Evolutionary conservation across 2,113 vertebrate species (phyloP).

Genomic region (Cathartes aura): DNA sequence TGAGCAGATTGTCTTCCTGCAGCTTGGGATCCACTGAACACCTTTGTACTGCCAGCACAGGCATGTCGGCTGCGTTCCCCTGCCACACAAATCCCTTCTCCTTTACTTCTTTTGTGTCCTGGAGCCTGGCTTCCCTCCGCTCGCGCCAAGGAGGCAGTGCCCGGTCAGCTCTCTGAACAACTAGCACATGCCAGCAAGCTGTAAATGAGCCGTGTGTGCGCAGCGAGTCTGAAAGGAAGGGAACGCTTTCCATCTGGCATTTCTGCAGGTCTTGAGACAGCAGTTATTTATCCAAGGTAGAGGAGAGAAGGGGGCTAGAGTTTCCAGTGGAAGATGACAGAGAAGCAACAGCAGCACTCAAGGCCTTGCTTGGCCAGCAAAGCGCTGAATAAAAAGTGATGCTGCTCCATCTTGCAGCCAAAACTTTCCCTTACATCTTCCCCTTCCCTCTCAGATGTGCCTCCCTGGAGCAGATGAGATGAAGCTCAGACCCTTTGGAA

Average conservation of each 20-base stretch:
- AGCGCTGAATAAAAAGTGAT: not conserved
- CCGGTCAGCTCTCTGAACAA: not conserved
- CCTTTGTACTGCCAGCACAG: not conserved
- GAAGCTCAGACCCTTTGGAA: not conserved
- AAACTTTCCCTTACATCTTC: not conserved
- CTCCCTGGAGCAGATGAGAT: not conserved
- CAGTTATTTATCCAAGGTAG: not conserved
- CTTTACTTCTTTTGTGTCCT: not conserved
- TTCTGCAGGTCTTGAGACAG: not conserved
- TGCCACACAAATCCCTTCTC: not conserved
- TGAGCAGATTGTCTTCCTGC: not conserved
- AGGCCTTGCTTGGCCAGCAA: not conserved
- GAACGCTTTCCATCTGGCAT: not conserved
- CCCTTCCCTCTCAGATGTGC: not conserved
- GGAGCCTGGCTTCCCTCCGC: not conserved
- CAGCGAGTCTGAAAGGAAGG: not conserved
- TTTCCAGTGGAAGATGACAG: slow-evolving; percentile 28
- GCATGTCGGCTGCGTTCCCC: not conserved
- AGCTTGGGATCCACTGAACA: not conserved
- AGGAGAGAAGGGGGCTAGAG: not conserved
- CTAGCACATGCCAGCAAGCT: not conserved
- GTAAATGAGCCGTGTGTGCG: not conserved
- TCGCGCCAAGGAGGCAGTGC: not conserved
- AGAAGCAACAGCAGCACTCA: not conserved
- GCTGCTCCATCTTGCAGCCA: not conserved